Percentiles rank a stretch among this genome's conserved stretches.
Conservation (phyloP, 2,113 vertebrate species). For the Rhinolophus sinicus region DNA sequence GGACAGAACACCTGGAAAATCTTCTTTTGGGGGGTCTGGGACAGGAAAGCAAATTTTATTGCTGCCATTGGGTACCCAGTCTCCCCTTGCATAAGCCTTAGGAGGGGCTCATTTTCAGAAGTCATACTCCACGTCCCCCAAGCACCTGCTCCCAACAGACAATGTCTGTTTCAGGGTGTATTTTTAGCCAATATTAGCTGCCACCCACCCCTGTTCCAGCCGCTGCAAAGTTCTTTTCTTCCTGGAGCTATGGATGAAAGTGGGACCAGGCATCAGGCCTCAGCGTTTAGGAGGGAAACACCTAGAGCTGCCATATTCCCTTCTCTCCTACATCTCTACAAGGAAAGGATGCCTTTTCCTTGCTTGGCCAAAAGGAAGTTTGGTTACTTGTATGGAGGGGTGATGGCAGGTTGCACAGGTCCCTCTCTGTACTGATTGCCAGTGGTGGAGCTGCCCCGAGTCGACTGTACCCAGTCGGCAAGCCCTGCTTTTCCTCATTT, state of each 20-base stretch:
- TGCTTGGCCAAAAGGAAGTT: neutral
- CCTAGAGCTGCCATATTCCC: neutral
- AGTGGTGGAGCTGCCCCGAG: neutral
- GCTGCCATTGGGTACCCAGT: neutral
- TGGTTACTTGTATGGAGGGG: neutral
- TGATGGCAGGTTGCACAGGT: neutral
- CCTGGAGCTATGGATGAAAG: constrained; percentile 69
- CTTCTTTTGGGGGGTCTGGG: neutral
- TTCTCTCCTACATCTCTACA: neutral
- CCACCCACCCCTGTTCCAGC: neutral
- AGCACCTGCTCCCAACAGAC: constrained; percentile 74
- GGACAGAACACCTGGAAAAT: neutral
- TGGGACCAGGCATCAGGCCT: constrained; percentile 72
- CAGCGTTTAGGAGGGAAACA: constrained; percentile 70
- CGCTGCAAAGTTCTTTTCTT: constrained; percentile 33
- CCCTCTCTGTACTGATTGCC: neutral
- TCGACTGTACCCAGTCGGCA: too few species aligned
- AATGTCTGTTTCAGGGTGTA: constrained; percentile 74
- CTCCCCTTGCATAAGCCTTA: neutral
- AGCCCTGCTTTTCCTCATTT: neutral
- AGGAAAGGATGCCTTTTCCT: neutral
- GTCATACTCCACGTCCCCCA: constrained; percentile 51
- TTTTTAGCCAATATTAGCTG: constrained; percentile 76
- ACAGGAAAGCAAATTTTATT: neutral
- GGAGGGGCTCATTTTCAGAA: constrained; percentile 2